Base-by-base conservation (phyloP, 2,797 vertebrate species). In the Notamacropus eugenii region DNA sequence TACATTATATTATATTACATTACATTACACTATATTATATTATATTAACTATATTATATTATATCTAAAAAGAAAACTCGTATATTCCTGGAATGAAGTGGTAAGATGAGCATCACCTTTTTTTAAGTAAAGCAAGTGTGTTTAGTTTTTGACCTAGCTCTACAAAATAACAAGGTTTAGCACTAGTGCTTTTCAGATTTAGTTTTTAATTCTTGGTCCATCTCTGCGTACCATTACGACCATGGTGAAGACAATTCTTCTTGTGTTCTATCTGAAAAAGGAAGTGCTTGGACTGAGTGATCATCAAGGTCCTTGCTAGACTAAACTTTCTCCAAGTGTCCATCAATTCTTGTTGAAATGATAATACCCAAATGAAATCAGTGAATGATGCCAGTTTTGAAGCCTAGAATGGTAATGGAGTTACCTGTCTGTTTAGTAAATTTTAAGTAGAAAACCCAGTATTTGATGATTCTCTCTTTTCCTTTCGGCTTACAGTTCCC, bases 401-500 rank as follows among this genome's bases (percentile, higher is more conserved):
- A 74, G 96, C 93, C 82, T 67, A 94, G 58, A 96, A 59, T 74
- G 24, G 90, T 93, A 87, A 55, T 94, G 91, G 67, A n/a, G 55
- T 96, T 91, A 96, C 46, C 91, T 28, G 95, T 50, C 90, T 59
- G 93, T 94, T 22, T 67, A 19, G n/a, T 92, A 46, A 95, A 95
- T 40, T 90, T 46, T 14, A 92, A 6, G 31, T 3, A 12, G 28
- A 74, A 46, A 62, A 90, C 56, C 54, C 40, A 93, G 50, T 94
- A 55, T 74, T 96, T 52, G 16, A 12, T 95, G 2, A 29, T 96
- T 62, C 92, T 28, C 58, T 91, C 96, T 96, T 92, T 96, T 95
- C 55, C 82, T 5, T 96, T 93, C 97, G 93, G 55, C 82, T 96
- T 96, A 1, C 54, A 99, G 99, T 97, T 99, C 99, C 97, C 99